These are phyloP conservation scores for Cricetomys ansorgei DNA, from an alignment of 2,113 vertebrate species.

Conservation along the genomic window DNA sequence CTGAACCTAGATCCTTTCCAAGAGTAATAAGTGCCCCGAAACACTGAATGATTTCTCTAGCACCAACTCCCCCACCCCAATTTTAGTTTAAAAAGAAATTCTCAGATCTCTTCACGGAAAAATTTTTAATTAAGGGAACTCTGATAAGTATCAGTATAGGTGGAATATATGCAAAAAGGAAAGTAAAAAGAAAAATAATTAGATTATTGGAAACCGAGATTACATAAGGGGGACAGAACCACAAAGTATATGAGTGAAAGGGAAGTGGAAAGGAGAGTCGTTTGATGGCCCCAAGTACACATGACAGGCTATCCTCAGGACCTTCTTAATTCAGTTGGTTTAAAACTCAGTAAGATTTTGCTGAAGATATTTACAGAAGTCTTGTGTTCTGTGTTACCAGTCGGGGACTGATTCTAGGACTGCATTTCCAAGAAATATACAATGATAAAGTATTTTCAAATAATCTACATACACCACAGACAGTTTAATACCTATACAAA, in stretches of 20 bases:
- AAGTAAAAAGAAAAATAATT: slow-evolving; percentile 42
- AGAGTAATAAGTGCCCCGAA: background rate
- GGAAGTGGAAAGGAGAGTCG: background rate
- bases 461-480: background rate
- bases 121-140: slow-evolving; percentile 10
- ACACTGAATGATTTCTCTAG: background rate
- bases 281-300: background rate
- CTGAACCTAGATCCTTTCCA: background rate
- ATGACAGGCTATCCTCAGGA: background rate
- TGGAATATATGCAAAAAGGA: background rate
- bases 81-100: slow-evolving; percentile 1
- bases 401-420: background rate
- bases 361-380: slow-evolving; percentile 36
- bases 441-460: background rate
- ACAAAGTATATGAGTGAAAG: background rate
- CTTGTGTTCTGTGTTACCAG: background rate
- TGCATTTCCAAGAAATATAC: background rate
- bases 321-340: slow-evolving; percentile 20
- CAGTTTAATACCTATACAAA: background rate
- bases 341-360: slow-evolving; percentile 4
- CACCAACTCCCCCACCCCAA: too few species aligned
- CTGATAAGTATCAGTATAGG: slow-evolving; percentile 2
- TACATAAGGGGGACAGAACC: background rate
- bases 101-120: background rate
- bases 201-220: background rate